Percentiles rank a stretch among this genome's conserved stretches.
Conservation (phyloP, 2,113 vertebrate species). For the Hippocampus barbouri region DNA sequence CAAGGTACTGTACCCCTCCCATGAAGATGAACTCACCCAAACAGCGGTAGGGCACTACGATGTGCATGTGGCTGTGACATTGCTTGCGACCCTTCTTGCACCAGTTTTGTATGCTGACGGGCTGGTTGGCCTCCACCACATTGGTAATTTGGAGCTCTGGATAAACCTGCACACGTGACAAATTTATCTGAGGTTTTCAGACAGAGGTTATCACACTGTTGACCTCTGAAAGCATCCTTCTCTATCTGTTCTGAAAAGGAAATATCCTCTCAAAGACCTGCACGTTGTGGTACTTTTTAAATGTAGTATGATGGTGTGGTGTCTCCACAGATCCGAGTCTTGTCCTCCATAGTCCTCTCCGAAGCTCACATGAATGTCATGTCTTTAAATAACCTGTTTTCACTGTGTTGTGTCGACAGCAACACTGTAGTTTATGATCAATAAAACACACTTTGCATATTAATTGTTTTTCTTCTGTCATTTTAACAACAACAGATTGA, state of each 20-base stretch:
- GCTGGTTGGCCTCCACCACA: conserved; percentile 97
- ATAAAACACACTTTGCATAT: no score
- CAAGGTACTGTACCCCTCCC: no score
- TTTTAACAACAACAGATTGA: no score
- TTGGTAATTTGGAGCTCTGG: conserved; percentile 97
- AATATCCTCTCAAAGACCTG: not conserved
- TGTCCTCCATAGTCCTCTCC: not conserved
- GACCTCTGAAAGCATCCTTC: not conserved
- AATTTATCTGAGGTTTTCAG: not conserved
- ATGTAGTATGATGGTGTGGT: not conserved
- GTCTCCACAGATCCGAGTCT: conserved; percentile 15
- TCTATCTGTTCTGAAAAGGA: not conserved
- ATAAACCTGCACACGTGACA: conserved; percentile 78
- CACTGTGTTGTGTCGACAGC: no score
- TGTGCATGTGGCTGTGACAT: conserved; percentile 86
- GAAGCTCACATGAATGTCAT: not conserved
- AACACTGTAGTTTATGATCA: no score
- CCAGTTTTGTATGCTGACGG: conserved; percentile 96
- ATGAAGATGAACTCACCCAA: conserved; percentile 73
- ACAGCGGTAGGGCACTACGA: conserved; percentile 97
- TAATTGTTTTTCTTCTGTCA: no score
- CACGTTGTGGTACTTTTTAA: not conserved
- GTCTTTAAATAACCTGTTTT: no score
- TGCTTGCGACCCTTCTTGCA: conserved; percentile 92
- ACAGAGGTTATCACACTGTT: not conserved